Evolutionary conservation across 2,113 vertebrate genomes (phyloP).

Genomic region (Silurus asotus): DNA sequence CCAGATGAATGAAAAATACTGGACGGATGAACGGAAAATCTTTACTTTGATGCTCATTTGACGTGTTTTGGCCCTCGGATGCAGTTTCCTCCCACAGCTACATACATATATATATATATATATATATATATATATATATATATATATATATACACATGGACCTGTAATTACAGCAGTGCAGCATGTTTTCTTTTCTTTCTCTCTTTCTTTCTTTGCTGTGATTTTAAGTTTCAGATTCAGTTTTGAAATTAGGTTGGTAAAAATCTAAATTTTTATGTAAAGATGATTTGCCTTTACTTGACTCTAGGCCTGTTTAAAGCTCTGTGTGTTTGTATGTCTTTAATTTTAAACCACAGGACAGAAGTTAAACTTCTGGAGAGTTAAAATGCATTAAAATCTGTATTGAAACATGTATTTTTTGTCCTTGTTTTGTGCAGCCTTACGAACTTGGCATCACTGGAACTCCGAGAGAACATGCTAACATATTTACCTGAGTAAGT

Average conservation of each 20-base stretch:
- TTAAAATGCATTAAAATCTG: neutral
- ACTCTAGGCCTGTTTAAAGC: too few relatives aligned
- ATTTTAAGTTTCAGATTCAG: too few relatives aligned
- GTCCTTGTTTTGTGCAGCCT: conserved; percentile 72
- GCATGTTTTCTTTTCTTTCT: neutral
- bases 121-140: too few relatives aligned
- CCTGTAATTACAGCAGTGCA: neutral
- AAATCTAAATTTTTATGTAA: neutral
- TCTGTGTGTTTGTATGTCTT: too few relatives aligned
- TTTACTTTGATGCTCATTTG: neutral
- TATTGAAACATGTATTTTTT: conserved; percentile 14
- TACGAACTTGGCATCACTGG: conserved; percentile 92
- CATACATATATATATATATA: too few relatives aligned
- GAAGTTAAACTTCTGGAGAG: too few relatives aligned
- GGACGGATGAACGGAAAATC: neutral
- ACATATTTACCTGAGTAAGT: conserved; percentile 97
- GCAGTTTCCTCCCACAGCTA: neutral
- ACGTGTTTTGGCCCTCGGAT: neutral
- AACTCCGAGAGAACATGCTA: conserved; percentile 95
- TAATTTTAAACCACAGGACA: too few relatives aligned
- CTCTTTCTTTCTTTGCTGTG: too few relatives aligned
- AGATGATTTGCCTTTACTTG: neutral
- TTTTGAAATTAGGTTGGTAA: too few relatives aligned
- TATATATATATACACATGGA: neutral
- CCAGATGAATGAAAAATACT: neutral